Conservation (phyloP, 2,888 invertebrate genomes). For the Xestia ashworthii region DNA sequence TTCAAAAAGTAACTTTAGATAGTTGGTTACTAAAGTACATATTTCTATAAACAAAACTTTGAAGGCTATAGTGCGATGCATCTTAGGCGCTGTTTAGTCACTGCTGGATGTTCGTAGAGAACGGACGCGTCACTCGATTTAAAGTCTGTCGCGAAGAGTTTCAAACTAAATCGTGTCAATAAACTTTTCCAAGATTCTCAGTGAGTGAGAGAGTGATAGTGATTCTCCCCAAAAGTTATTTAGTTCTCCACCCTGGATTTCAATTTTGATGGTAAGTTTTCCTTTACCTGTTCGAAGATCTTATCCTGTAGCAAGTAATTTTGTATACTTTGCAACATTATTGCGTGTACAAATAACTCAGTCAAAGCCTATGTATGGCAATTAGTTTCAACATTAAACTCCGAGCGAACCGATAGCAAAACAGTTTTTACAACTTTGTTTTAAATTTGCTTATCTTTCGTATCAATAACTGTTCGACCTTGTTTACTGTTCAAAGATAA, state of each 20-base stretch:
- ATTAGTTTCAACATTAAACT: conserved; percentile 39
- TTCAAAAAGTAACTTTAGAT: conserved; percentile 58
- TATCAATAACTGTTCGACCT: conserved; percentile 56
- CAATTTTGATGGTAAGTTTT: conserved; percentile 80
- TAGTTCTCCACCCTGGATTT: conserved; percentile 83
- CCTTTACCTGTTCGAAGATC: conserved; percentile 50
- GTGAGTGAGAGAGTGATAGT: conserved; percentile 74
- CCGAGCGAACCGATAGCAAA: conserved; percentile 16
- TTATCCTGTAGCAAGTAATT: conserved; percentile 49
- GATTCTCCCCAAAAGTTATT: conserved; percentile 63
- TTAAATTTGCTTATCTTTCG: conserved; percentile 59
- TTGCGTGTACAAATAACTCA: conserved; percentile 27
- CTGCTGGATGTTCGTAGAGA: conserved; percentile 68
- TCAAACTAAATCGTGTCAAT: conserved; percentile 74
- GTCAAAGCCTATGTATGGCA: conserved; percentile 5
- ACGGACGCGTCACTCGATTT: conserved; percentile 72
- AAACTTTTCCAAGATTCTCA: conserved; percentile 73
- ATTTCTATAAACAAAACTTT: conserved; percentile 68
- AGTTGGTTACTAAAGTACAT: conserved; percentile 68
- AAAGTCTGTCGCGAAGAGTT: conserved; percentile 53
- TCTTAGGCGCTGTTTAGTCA: conserved; percentile 79
- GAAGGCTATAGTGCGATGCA: conserved; percentile 75
- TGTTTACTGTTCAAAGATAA: conserved; percentile 51
- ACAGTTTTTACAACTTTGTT: conserved; percentile 57
- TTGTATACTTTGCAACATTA: conserved; percentile 51